Percentiles rank a stretch among this genome's conserved stretches.
Conservation (phyloP, 2,888 invertebrate species). For the Byasa hedistus region DNA sequence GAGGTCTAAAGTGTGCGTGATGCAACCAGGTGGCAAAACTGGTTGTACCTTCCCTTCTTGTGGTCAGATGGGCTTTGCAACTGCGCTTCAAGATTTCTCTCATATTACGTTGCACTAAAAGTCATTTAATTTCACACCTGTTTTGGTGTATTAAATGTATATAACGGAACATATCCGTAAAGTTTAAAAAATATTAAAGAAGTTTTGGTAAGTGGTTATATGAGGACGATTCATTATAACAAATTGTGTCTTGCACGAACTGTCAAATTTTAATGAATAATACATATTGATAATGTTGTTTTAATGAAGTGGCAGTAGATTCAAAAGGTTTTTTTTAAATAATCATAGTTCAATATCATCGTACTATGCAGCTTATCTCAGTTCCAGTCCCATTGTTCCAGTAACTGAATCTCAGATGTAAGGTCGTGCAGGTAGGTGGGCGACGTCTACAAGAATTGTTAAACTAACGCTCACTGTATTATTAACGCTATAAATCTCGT, state of each 20-base stretch:
- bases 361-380: constrained; percentile 40
- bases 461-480: constrained; percentile 33
- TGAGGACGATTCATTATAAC: background rate
- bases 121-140: constrained; percentile 22
- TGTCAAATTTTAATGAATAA: background rate
- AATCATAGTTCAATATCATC: constrained; percentile 30
- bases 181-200: too few relatives aligned
- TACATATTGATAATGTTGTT: background rate
- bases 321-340: constrained; percentile 8
- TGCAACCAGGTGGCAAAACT: constrained; percentile 64
- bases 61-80: constrained; percentile 56
- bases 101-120: constrained; percentile 26
- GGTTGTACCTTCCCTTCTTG: constrained; percentile 55
- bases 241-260: background rate
- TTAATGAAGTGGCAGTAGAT: background rate
- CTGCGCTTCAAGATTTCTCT: constrained; percentile 48
- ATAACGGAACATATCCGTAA: too few relatives aligned
- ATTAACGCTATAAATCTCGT: constrained; percentile 20
- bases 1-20: constrained; percentile 36
- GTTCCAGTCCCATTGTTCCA: constrained; percentile 54
- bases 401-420: constrained; percentile 53
- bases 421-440: constrained; percentile 53
- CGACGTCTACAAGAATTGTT: constrained; percentile 25
- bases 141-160: constrained; percentile 5
- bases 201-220: background rate